These are phyloP conservation scores for Oncorhynchus gorbuscha DNA, from an alignment of 2,113 vertebrate genomes.

Conservation along the genomic window DNA sequence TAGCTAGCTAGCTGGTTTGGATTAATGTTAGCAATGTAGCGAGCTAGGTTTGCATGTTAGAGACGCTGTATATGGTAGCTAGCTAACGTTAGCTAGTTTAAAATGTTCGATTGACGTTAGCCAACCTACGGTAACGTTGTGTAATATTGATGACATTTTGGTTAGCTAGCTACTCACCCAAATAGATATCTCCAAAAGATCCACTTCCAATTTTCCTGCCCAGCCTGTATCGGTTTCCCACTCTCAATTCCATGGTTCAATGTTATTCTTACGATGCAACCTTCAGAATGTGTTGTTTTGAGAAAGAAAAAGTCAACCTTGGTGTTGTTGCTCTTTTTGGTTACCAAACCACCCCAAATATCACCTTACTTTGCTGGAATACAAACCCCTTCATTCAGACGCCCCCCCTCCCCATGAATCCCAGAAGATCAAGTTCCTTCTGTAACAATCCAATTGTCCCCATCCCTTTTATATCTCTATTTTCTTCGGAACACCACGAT, in stretches of 20 bases:
- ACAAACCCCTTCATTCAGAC: constrained; percentile 33
- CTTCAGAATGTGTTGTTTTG: constrained; percentile 11
- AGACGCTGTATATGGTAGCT: neutral
- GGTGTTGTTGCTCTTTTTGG: constrained; percentile 1
- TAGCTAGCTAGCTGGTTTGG: too few relatives aligned
- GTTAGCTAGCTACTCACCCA: constrained; percentile 79
- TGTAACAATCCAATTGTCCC: constrained; percentile 72
- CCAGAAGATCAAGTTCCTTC: constrained; percentile 50
- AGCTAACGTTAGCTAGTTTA: neutral
- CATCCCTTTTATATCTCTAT: constrained; percentile 72
- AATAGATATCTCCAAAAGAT: constrained; percentile 93
- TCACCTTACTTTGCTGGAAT: constrained; percentile 11
- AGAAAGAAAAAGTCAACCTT: constrained; percentile 4
- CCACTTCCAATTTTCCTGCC: constrained; percentile 95
- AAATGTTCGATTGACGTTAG: neutral
- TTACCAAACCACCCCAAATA: constrained; percentile 4
- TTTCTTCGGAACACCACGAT: constrained; percentile 62
- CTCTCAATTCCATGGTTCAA: constrained; percentile 85
- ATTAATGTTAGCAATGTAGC: neutral
- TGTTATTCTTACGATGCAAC: constrained; percentile 3
- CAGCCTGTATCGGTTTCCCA: constrained; percentile 91
- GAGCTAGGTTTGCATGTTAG: neutral
- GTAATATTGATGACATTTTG: neutral
- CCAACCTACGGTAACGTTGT: neutral
- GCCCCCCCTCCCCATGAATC: constrained; percentile 45